Evolutionary conservation across 1,140 invertebrate species (phyloP).

Genomic region (Drosophila kikkawai): DNA sequence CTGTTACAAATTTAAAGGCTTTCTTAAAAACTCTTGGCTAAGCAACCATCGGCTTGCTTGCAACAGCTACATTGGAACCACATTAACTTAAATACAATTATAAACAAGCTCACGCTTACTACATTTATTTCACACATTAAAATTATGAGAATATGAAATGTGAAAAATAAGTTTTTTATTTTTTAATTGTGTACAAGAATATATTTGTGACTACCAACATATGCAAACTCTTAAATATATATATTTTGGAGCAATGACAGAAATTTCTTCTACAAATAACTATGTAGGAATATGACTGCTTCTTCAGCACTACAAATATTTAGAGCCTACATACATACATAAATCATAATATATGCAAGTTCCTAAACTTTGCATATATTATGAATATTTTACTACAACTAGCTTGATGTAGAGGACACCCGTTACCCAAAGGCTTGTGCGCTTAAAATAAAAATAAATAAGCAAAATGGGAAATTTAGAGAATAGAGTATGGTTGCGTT

Average conservation of each 20-base stretch:
- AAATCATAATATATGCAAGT: no score
- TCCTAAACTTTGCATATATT: no score
- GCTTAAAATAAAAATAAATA: no score
- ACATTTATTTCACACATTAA: constrained; percentile 52
- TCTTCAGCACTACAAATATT: no score
- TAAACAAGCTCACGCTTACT: constrained; percentile 36
- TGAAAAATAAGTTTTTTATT: constrained; percentile 27
- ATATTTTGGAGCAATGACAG: background rate
- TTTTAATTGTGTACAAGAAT: constrained; percentile 24
- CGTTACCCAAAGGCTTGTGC: no score
- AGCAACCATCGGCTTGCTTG: constrained; percentile 28
- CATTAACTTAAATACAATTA: constrained; percentile 20
- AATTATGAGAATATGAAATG: constrained; percentile 51
- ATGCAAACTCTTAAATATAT: background rate
- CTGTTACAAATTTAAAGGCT: constrained; percentile 51
- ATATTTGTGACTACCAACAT: constrained; percentile 11
- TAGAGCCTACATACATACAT: no score
- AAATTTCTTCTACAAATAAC: background rate
- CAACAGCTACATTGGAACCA: constrained; percentile 29
- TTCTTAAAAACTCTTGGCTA: constrained; percentile 22
- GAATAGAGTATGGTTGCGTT: no score
- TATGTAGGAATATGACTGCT: background rate
- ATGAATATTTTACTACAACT: no score
- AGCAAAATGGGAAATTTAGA: no score
- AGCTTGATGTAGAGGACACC: no score